These are phyloP conservation scores for Sakesphorus luctuosus DNA, from an alignment of 2,113 vertebrate genomes.

Conservation along the genomic window DNA sequence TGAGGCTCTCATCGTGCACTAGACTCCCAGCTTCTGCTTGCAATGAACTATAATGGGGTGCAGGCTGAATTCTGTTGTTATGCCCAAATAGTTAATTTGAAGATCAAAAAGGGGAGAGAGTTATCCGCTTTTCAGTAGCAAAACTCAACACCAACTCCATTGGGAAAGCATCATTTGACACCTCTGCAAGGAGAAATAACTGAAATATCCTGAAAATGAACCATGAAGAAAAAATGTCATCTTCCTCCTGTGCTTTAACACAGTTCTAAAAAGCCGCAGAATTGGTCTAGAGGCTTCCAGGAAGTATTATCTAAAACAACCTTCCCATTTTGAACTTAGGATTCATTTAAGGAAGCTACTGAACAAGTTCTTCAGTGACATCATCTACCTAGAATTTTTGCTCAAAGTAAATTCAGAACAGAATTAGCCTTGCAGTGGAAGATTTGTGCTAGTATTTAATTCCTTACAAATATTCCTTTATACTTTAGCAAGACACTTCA, in stretches of 20 bases:
- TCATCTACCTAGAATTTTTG: background rate
- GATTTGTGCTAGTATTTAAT: background rate
- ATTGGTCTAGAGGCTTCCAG: background rate
- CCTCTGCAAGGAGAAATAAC: background rate
- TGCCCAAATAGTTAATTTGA: background rate
- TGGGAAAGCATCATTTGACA: background rate
- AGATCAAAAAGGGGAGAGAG: background rate
- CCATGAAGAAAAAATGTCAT: background rate
- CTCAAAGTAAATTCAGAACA: background rate
- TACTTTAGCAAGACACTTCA: background rate
- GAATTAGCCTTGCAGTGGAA: background rate
- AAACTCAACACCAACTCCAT: background rate
- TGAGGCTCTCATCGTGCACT: background rate
- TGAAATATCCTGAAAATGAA: background rate
- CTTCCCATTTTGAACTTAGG: background rate
- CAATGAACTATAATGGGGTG: background rate
- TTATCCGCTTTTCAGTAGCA: background rate
- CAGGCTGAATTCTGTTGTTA: background rate
- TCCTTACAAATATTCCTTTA: background rate
- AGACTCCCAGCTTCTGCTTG: background rate
- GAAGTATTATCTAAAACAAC: background rate
- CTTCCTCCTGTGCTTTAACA: background rate
- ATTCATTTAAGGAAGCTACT: background rate
- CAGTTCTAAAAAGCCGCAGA: background rate
- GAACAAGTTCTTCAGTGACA: background rate